Conservation (phyloP, 1,140 invertebrate species). For the Tetramorium parvispinum region DNA sequence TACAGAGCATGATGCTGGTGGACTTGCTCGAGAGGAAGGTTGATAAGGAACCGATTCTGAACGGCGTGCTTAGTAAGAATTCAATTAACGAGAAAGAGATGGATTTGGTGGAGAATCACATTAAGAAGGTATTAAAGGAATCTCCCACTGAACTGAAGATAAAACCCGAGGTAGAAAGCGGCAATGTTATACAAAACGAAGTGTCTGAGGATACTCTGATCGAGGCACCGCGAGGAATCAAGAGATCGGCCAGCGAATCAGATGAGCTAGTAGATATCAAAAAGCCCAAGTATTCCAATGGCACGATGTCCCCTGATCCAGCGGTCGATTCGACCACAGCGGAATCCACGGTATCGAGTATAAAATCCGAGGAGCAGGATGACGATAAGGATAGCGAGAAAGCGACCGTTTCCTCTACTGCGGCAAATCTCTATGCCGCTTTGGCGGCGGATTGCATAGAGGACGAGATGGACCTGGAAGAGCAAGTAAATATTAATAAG, state of each 20-base stretch:
- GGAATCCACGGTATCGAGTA: slow-evolving; percentile 82
- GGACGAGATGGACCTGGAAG: slow-evolving; percentile 88
- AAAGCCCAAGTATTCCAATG: slow-evolving; percentile 86
- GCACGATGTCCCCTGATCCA: slow-evolving; percentile 82
- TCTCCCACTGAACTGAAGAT: slow-evolving; percentile 80
- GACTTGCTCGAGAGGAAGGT: slow-evolving; percentile 89
- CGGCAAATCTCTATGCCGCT: slow-evolving; percentile 90
- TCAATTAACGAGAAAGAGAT: slow-evolving; percentile 88
- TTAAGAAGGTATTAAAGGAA: slow-evolving; percentile 86
- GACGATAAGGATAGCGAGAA: slow-evolving; percentile 84
- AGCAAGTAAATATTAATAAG: slow-evolving; percentile 76
- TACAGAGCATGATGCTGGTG: slow-evolving; percentile 88
- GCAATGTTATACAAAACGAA: slow-evolving; percentile 75
- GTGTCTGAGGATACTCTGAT: slow-evolving; percentile 81
- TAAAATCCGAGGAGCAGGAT: slow-evolving; percentile 84
- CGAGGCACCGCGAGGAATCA: slow-evolving; percentile 82
- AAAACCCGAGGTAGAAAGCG: slow-evolving; percentile 71
- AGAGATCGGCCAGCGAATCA: slow-evolving; percentile 82
- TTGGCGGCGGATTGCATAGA: slow-evolving; percentile 90
- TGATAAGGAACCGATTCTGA: slow-evolving; percentile 87
- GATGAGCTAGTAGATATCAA: slow-evolving; percentile 84
- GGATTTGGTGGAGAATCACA: slow-evolving; percentile 88
- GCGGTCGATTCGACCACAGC: slow-evolving; percentile 82
- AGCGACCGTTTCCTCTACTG: slow-evolving; percentile 89
- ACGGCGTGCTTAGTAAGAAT: slow-evolving; percentile 88